phyloP scores from a whole-genome alignment of 2,113 vertebrate genomes.

The Protobothrops mucrosquamatus region DNA sequence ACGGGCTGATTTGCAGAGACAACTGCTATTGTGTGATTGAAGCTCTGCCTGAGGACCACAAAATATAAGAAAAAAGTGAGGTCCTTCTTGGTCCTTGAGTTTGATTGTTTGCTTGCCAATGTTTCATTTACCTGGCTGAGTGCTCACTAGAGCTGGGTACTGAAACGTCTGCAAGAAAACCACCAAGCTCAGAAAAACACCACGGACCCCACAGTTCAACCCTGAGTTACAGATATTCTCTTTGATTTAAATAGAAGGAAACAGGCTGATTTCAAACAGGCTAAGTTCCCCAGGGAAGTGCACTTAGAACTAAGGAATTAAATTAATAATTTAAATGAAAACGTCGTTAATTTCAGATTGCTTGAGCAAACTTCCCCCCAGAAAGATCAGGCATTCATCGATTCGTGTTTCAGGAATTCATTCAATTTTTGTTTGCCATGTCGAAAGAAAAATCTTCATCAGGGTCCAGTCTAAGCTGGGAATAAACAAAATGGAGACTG shows the following conservation, averaged over 20 bases:
- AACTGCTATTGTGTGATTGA: background rate
- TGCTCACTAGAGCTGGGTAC: background rate
- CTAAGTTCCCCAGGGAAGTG: background rate
- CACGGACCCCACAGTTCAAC: background rate
- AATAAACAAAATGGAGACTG: too few species aligned
- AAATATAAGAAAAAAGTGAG: background rate
- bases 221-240: background rate
- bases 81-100: background rate
- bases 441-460: too few species aligned
- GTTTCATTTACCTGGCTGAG: background rate
- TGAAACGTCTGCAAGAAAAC: background rate
- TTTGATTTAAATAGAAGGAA: background rate
- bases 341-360: background rate
- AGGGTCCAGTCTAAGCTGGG: too few species aligned
- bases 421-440: background rate
- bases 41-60: background rate
- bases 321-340: background rate
- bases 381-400: background rate
- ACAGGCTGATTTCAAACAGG: background rate
- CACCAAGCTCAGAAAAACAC: background rate
- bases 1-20: background rate
- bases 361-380: background rate
- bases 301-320: background rate
- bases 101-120: background rate
- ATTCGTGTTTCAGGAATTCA: background rate